Evolutionary conservation across 1,140 invertebrate genomes (phyloP).

Genomic region (Drosophila varians): DNA sequence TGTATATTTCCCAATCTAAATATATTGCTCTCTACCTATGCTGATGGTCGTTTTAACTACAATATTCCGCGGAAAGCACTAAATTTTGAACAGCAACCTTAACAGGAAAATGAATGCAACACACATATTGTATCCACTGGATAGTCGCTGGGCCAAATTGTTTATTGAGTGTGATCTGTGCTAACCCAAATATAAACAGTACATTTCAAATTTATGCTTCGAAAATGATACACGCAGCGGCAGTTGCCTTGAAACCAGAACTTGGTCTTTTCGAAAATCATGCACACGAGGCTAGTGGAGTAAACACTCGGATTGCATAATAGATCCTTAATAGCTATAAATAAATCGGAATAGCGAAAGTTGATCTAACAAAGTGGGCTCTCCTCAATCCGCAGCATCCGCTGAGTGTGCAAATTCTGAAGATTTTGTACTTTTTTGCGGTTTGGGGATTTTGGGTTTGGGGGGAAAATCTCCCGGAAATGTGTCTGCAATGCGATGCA

Average conservation of each 20-base stretch:
- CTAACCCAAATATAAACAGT: constrained; percentile 61
- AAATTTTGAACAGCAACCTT: constrained; percentile 41
- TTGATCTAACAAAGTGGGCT: constrained; percentile 41
- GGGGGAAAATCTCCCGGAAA: constrained; percentile 47
- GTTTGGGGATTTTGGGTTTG: neutral
- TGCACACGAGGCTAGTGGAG: constrained; percentile 27
- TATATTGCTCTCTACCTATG: constrained; percentile 38
- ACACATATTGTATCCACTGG: constrained; percentile 11
- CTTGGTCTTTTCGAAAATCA: constrained; percentile 15
- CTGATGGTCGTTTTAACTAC: constrained; percentile 50
- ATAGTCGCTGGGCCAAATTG: constrained; percentile 58
- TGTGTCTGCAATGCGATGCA: constrained; percentile 23
- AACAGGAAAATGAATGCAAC: constrained; percentile 38
- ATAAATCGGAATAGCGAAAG: constrained; percentile 55
- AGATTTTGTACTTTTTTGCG: constrained; percentile 10
- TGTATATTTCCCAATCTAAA: constrained; percentile 45
- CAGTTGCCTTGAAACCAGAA: constrained; percentile 15
- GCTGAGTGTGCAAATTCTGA: constrained; percentile 14
- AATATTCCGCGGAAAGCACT: constrained; percentile 67
- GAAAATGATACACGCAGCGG: constrained; percentile 54
- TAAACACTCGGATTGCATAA: constrained; percentile 69
- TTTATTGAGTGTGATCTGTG: constrained; percentile 70
- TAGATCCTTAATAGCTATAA: constrained; percentile 58
- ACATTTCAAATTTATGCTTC: constrained; percentile 60
- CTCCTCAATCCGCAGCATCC: neutral